Evolutionary conservation across 2,888 invertebrate species (phyloP), one percentile per base, ranked within the genome.

Genomic region (Trypoxylon attenuatum): DNA sequence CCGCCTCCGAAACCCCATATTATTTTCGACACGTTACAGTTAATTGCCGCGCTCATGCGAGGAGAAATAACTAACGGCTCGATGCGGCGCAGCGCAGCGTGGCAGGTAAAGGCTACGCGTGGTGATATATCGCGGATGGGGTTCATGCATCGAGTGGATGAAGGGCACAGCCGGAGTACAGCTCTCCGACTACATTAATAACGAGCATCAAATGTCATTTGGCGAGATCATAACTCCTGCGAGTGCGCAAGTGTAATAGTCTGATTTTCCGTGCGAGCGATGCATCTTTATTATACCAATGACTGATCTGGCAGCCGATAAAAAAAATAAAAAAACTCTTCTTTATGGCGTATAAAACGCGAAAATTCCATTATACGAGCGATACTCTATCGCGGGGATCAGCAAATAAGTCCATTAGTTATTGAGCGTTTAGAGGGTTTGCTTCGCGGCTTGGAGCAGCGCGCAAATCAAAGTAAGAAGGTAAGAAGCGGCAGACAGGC

Each of bases 41-140:
- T 73, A 62, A 73, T 73, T 73, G 71, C 63, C 63, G 59, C 33
- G 29, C 47, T 47, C 62, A 68, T 43, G 51, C 57, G 64, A 56
- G 54, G 58, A 57, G 64, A 68, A 70, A 64, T 69, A 70, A 70
- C 69, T 69, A 70, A 64, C 56, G 63, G 53, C n/a, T n/a, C n/a
- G n/a, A n/a, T n/a, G n/a, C n/a, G n/a, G n/a, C n/a, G n/a, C n/a
- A n/a, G n/a, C 56, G 41, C 25, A 52, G 53, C 33, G 33, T 33
- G 33, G 13, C n/a, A n/a, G n/a, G n/a, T n/a, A 46, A 41, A 67
- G 67, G 59, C 65, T 54, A 51, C 23, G 50, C 27, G 27, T 45
- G 6, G 16, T 51, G 67, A 67, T 67, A 51, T 27, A 43, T 39
- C 53, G 43, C 52, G 25, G 23, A 15, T 13, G 19, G 39, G 22